Conservation (phyloP, 2,113 vertebrate genomes). For the Oryzias woworae region DNA sequence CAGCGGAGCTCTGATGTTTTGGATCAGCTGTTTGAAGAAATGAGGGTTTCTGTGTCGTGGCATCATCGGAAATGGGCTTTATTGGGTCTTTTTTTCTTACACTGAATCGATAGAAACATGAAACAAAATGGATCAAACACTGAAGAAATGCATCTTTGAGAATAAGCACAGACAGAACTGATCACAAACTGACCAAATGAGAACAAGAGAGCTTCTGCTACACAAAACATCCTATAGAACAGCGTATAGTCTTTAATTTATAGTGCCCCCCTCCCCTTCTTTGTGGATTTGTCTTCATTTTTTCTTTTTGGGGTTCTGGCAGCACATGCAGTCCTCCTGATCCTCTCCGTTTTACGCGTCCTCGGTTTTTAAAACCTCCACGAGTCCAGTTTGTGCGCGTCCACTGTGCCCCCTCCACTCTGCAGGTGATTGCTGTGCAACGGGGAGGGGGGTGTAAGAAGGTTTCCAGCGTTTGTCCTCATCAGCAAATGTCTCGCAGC, state of each 20-base stretch:
- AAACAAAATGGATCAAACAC: conserved; percentile 91
- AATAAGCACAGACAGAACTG: conserved; percentile 90
- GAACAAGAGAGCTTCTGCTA: conserved; percentile 97
- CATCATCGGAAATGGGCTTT: conserved; percentile 91
- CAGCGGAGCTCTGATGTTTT: no score
- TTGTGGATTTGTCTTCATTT: conserved; percentile 21
- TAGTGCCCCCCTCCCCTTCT: conserved; percentile 66
- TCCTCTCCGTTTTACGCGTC: conserved; percentile 40
- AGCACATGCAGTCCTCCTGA: conserved; percentile 89
- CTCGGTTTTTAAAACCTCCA: background rate
- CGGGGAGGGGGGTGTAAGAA: conserved; percentile 26
- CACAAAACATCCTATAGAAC: conserved; percentile 98
- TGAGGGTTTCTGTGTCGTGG: conserved; percentile 69
- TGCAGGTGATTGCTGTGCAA: conserved; percentile 19
- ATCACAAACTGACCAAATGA: conserved; percentile 95
- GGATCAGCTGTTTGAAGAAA: conserved; percentile 19
- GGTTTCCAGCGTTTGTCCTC: conserved; percentile 44
- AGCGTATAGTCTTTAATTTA: conserved; percentile 86
- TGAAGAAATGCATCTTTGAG: conserved; percentile 89
- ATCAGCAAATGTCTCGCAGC: conserved; percentile 12
- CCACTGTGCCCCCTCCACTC: conserved; percentile 53
- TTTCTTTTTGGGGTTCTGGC: conserved; percentile 73
- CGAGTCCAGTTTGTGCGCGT: conserved; percentile 57
- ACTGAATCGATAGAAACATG: conserved; percentile 91
- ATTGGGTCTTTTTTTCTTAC: conserved; percentile 85